Base-by-base conservation (phyloP, 1,140 invertebrate species). In the Zaprionus nigranus region DNA sequence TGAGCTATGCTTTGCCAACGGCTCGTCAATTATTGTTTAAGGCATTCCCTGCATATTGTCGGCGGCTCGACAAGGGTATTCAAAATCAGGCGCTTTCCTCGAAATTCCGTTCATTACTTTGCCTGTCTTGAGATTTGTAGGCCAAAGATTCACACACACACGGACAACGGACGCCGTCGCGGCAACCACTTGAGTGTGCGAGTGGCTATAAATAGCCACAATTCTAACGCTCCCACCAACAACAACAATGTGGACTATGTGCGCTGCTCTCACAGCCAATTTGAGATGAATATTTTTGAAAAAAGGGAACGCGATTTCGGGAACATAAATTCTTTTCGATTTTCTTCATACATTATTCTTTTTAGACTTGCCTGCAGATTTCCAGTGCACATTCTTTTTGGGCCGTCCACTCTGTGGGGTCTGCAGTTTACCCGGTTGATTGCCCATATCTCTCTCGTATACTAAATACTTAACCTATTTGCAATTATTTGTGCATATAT, bases 331-430 rank as follows among this genome's bases (percentile, higher is more conserved):
- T 49, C 61, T 30, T 43, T 24, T 57, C 26, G 22, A 69, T 28
- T 53, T 68, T 71, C 43, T 30, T 20, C 46, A 67, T 59, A 38
- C 60, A 28, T 60, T 65, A 54, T 34, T 85, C 85, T 38, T 63
- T 46, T 60, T 72, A n/a, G 30, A 77, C 76, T 91, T 94, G 95
- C 95, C 95, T 95, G 95, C 95, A 58, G 95, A 94, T 93, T 95
- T 95, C 95, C 95, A 95, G 93, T 95, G 95, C 65, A 95, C 95
- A 94, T 95, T 94, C 93, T 96, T 96, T 79, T 95, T 95, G 81
- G 94, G 94, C 82, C 94, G 94, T 83, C 82, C 80, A 78, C 81
- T 82, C 40, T 91, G 90, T 20, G 70, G 70, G 12, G 84, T 64
- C 66, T 92, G 91, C 61, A 90, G 79, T 76, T 92, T 92, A 59